Conservation (phyloP, 2,113 vertebrate genomes). For the Melanocharis versteri region DNA sequence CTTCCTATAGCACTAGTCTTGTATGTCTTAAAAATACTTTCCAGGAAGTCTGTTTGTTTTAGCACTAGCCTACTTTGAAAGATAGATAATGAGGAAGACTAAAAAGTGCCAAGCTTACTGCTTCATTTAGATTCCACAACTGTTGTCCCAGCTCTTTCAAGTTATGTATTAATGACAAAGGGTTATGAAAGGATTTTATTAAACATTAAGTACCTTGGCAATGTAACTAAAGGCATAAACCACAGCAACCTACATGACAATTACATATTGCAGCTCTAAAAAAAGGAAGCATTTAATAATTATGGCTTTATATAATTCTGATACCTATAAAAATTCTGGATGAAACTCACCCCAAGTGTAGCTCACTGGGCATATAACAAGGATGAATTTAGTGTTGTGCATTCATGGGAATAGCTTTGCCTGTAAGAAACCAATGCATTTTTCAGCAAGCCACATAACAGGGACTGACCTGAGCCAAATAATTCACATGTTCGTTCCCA, state of each 20-base stretch:
- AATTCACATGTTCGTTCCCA: constrained; percentile 36
- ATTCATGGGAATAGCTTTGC: constrained; percentile 27
- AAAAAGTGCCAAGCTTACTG: constrained; percentile 63
- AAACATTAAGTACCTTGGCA: constrained; percentile 71
- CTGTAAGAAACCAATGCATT: constrained; percentile 38
- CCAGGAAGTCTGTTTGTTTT: constrained; percentile 68
- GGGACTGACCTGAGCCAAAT: not conserved
- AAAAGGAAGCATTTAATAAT: constrained; percentile 52
- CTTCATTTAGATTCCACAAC: constrained; percentile 71
- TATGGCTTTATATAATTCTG: constrained; percentile 45
- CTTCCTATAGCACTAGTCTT: constrained; percentile 19
- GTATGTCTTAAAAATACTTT: constrained; percentile 63
- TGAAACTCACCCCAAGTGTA: not conserved
- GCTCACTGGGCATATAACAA: not conserved
- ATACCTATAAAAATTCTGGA: constrained; percentile 22
- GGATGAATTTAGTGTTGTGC: constrained; percentile 5
- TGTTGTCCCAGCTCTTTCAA: constrained; percentile 64
- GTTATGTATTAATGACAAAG: constrained; percentile 72
- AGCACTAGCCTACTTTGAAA: constrained; percentile 68
- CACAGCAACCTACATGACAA: constrained; percentile 41
- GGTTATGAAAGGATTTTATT: constrained; percentile 74
- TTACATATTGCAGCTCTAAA: constrained; percentile 65
- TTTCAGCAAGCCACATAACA: constrained; percentile 30
- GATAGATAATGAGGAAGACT: constrained; percentile 66
- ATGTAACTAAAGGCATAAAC: constrained; percentile 62